These are phyloP conservation scores for Clistopyga incitator DNA, from an alignment of 2,888 invertebrate species.

Conservation along the genomic window DNA sequence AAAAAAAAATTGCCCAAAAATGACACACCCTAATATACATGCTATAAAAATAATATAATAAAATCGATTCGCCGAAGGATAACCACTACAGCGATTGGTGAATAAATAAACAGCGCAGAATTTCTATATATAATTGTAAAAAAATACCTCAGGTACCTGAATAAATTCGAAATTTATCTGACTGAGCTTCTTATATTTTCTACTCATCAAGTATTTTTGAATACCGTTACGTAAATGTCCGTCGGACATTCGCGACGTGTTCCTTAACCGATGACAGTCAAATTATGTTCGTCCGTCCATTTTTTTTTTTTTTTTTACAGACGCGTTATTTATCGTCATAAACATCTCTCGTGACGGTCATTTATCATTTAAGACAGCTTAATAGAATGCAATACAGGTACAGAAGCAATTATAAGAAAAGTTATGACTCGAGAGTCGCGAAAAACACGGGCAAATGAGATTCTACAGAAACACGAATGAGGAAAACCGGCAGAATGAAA, in stretches of 20 bases:
- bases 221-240: background rate
- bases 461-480: background rate
- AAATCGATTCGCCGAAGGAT: no score
- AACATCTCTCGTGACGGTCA: background rate
- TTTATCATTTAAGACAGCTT: background rate
- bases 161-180: background rate
- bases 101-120: no score
- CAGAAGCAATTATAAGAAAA: background rate
- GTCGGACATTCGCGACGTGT: background rate
- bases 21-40: no score
- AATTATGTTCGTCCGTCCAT: background rate
- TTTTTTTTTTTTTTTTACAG: background rate
- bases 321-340: constrained; percentile 12
- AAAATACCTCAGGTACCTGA: background rate
- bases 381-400: background rate
- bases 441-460: background rate
- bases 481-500: background rate
- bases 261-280: background rate
- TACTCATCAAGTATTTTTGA: background rate
- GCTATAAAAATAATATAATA: no score
- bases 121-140: no score
- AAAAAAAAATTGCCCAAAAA: no score
- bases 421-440: background rate
- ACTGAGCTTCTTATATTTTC: background rate
- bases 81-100: no score